These are phyloP conservation scores for Cacoxenus indagator DNA, from an alignment of 2,888 invertebrate genomes.

Conservation along the genomic window DNA sequence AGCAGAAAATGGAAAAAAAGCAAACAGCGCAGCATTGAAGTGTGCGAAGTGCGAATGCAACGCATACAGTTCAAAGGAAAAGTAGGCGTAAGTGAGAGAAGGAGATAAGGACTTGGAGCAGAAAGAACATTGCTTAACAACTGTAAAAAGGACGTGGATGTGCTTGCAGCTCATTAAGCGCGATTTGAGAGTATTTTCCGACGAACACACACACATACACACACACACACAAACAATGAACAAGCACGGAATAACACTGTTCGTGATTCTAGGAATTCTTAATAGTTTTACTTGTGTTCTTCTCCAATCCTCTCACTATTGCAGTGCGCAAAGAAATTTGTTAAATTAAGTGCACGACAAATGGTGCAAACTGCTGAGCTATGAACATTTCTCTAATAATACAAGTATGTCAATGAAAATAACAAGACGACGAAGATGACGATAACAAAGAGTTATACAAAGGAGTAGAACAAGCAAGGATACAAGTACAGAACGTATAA, in stretches of 20 bases:
- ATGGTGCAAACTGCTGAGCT: neutral
- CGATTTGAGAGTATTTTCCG: slow-evolving; percentile 21
- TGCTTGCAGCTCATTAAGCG: slow-evolving; percentile 32
- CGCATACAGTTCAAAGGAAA: no score
- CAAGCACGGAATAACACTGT: slow-evolving; percentile 25
- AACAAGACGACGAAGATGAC: neutral
- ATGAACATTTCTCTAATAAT: neutral
- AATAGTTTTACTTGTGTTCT: no score
- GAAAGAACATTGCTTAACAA: neutral
- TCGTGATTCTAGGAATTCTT: slow-evolving; percentile 11
- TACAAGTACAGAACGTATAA: no score
- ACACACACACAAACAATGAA: neutral
- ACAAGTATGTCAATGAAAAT: neutral
- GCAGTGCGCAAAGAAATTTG: neutral
- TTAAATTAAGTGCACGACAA: slow-evolving; percentile 2
- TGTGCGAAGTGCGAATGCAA: no score
- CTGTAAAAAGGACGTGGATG: slow-evolving; percentile 17
- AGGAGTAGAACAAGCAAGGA: neutral
- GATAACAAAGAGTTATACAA: neutral
- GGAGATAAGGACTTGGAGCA: no score
- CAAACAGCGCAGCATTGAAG: neutral
- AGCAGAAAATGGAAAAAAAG: neutral
- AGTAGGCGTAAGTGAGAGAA: no score
- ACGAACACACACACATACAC: no score
- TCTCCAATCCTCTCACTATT: neutral